phyloP scores from a whole-genome alignment of 1,140 invertebrate genomes.

The Cydia pomonella region DNA sequence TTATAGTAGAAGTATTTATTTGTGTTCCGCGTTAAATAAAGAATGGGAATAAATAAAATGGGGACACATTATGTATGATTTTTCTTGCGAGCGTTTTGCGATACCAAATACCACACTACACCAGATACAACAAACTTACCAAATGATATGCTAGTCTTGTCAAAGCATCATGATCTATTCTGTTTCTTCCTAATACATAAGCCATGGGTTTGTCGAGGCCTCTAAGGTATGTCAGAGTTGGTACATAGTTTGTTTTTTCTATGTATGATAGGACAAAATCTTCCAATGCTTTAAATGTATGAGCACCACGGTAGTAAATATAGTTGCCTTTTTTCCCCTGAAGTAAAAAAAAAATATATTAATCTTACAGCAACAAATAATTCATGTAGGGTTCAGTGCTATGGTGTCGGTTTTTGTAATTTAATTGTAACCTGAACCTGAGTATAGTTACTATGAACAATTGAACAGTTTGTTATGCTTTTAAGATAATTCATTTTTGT shows the following conservation, averaged over 20 bases:
- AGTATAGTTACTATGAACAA: too few relatives aligned
- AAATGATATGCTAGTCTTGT: constrained; percentile 63
- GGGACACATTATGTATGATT: neutral
- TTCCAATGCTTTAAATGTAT: constrained; percentile 61
- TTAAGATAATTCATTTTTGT: too few relatives aligned
- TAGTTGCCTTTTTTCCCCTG: constrained; percentile 65
- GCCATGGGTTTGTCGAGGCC: constrained; percentile 54
- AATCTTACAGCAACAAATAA: constrained; percentile 25
- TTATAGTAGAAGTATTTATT: too few relatives aligned
- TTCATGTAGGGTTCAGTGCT: neutral
- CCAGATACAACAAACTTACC: constrained; percentile 49
- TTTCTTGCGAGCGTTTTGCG: neutral
- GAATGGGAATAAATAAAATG: too few relatives aligned
- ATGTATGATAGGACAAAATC: constrained; percentile 59
- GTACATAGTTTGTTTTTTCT: constrained; percentile 52
- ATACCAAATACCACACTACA: neutral
- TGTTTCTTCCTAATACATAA: constrained; percentile 61
- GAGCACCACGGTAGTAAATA: constrained; percentile 57
- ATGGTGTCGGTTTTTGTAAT: too few relatives aligned
- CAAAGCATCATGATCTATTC: constrained; percentile 51
- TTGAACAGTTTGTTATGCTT: too few relatives aligned
- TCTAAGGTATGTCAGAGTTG: constrained; percentile 45
- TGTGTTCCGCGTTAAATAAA: too few relatives aligned
- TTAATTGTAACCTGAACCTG: too few relatives aligned
- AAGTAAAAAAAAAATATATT: constrained; percentile 16